Conservation (phyloP, 1,140 invertebrate species). For the Nymphalis io region DNA sequence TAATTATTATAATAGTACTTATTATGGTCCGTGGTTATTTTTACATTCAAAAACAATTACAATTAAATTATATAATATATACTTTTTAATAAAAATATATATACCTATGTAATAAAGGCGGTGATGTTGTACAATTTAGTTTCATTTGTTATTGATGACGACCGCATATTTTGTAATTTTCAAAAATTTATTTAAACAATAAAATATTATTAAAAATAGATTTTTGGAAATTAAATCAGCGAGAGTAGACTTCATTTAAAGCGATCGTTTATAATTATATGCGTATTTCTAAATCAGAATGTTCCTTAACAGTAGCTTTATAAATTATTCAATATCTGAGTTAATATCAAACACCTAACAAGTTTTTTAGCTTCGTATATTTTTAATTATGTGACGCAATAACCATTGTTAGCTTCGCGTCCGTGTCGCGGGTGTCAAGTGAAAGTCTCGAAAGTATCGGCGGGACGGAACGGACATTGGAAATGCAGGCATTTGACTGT, state of each 20-base stretch:
- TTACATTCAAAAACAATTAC: too few relatives aligned
- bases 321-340: conserved; percentile 1
- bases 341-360: background rate
- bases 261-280: background rate
- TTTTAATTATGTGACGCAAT: conserved; percentile 14
- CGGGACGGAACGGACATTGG: conserved; percentile 31
- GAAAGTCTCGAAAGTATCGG: conserved; percentile 62
- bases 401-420: conserved; percentile 16
- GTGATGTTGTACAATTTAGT: too few relatives aligned
- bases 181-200: too few relatives aligned
- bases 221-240: too few relatives aligned
- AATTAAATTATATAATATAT: too few relatives aligned
- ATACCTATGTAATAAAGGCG: too few relatives aligned
- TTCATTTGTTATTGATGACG: too few relatives aligned
- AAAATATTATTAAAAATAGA: too few relatives aligned
- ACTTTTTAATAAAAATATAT: too few relatives aligned
- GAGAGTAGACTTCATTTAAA: background rate
- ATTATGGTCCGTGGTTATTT: too few relatives aligned
- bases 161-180: too few relatives aligned
- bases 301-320: background rate
- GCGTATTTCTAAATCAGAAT: background rate
- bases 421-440: conserved; percentile 40
- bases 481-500: conserved; percentile 17
- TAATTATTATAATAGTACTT: too few relatives aligned
- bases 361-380: background rate